Evolutionary conservation across 1,140 invertebrate species (phyloP), one percentile per base, ranked within the genome.

Genomic region (Lucilia cuprina): DNA sequence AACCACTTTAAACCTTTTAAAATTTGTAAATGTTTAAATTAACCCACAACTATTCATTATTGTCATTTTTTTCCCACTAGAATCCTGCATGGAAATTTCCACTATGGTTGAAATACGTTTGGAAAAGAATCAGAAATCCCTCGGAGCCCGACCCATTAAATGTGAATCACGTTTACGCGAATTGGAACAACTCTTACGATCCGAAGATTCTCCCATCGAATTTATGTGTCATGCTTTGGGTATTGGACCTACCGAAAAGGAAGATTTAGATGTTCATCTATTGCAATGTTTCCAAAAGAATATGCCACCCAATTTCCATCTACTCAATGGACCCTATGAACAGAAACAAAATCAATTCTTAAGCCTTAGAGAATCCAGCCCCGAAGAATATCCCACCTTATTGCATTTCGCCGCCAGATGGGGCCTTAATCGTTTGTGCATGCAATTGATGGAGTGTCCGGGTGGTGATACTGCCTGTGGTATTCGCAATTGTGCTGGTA

Each of bases 151-250:
- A 14, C 95, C 96, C 87, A 94, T 97, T 82, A 97, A 97, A 89
- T 97, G 96, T 90, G 96, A 97, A 91, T 96, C 96, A 87, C 93
- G 95, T 83, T 92, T 97, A 34, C 92, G 96, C 35, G 96, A 97
- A 90, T 91, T 97, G 84, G 96, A 97, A 89, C 95, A 96, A 87
- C 93, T 97, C 84, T 92, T 97, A 49, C 91, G 95, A 65, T 93
- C 94, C 1, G 93, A 94, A 60, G 95, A 96, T 86, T 96, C 96
- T 91, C 96, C 96, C 0, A 91, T 97, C 49, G 95, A 96, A 88
- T 97, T 97, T 87, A 96, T 97, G 94, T 96, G 96, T 86, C 96
- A 96, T 93, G 96, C 96, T 1, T 91, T 97, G 84, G 96, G 96
- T 49, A 95, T 97, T 86, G 95, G 94, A 88, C 93, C 94, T 0